These are phyloP conservation scores for Chromobotia macracanthus DNA, from an alignment of 2,797 vertebrate species.

Conservation along the genomic window DNA sequence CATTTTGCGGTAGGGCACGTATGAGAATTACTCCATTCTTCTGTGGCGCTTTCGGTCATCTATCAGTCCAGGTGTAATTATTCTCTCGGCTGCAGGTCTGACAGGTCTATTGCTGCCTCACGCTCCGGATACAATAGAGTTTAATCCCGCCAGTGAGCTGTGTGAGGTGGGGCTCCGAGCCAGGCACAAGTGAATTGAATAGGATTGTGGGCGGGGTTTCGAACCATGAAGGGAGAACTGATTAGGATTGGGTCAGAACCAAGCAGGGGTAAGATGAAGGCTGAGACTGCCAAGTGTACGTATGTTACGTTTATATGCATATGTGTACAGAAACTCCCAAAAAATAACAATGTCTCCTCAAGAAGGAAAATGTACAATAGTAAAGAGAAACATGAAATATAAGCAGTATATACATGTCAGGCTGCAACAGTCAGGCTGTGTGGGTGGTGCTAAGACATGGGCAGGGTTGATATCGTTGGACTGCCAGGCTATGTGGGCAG, in stretches of 20 bases:
- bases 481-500: slow-evolving; percentile 1
- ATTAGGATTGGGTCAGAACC: slow-evolving; percentile 12
- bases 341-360: too few relatives aligned
- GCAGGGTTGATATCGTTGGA: slow-evolving; percentile 16
- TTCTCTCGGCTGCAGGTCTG: slow-evolving; percentile 64
- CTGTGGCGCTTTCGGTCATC: slow-evolving; percentile 60
- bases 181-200: slow-evolving; percentile 40
- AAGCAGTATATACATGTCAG: background rate
- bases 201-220: slow-evolving; percentile 19
- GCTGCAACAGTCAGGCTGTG: slow-evolving; percentile 20
- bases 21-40: slow-evolving; percentile 66
- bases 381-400: too few relatives aligned
- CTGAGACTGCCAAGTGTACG: too few relatives aligned
- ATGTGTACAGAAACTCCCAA: background rate
- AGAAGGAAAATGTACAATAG: too few relatives aligned
- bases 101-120: slow-evolving; percentile 59
- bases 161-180: slow-evolving; percentile 24
- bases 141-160: slow-evolving; percentile 47
- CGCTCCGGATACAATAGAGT: slow-evolving; percentile 47
- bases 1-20: slow-evolving; percentile 64
- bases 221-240: background rate
- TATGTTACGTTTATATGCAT: too few relatives aligned
- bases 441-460: slow-evolving; percentile 30
- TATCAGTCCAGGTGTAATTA: slow-evolving; percentile 62
- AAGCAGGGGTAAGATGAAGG: background rate